Evolutionary conservation across 2,888 invertebrate species (phyloP).

Genomic region (Rhamphomyia laevipes): DNA sequence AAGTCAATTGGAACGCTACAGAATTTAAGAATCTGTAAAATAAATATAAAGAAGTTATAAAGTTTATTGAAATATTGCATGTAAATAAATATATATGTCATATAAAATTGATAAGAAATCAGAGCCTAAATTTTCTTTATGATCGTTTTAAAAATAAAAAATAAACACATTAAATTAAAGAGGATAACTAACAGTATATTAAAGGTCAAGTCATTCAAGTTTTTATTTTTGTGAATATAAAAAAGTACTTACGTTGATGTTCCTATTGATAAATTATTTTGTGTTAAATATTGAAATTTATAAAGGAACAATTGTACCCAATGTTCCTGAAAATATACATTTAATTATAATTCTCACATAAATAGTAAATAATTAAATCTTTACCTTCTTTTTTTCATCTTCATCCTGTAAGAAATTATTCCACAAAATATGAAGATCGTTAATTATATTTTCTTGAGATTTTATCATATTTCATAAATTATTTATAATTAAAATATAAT

Average conservation of each 20-base stretch:
- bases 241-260: conserved; percentile 2
- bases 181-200: background rate
- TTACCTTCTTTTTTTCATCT: conserved; percentile 5
- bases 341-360: background rate
- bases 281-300: conserved; percentile 25
- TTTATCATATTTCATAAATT: background rate
- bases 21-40: conserved; percentile 27
- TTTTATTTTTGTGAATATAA: conserved; percentile 7
- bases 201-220: no score
- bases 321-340: conserved; percentile 21
- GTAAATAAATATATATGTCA: no score
- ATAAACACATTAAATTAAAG: no score
- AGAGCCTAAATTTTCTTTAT: no score
- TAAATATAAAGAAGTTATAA: conserved; percentile 1
- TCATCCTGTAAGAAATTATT: conserved; percentile 5
- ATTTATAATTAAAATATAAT: background rate
- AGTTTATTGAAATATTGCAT: no score
- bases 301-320: conserved; percentile 30
- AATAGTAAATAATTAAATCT: background rate
- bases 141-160: no score
- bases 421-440: conserved; percentile 5
- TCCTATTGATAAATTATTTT: conserved; percentile 4
- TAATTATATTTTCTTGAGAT: background rate
- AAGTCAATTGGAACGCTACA: conserved; percentile 33
- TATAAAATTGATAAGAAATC: no score